Percentiles rank a stretch among this genome's conserved stretches.
phyloP scores from a whole-genome alignment of 2,797 vertebrate species.

The Siniperca undulata region DNA sequence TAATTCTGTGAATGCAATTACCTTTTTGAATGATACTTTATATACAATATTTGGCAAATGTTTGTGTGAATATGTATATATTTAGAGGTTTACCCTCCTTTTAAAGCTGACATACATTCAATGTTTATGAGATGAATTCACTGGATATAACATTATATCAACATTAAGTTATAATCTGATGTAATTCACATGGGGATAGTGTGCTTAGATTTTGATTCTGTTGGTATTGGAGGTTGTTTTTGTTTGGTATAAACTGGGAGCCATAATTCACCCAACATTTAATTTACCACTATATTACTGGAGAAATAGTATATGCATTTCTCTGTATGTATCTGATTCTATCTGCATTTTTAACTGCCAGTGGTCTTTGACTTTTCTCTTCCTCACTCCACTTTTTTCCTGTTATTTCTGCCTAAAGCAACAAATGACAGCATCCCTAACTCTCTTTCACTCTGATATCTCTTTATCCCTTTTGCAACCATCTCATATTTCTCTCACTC shows the following conservation, averaged over 20 bases:
- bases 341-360: conserved; percentile 17
- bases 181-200: not conserved
- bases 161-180: not conserved
- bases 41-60: conserved; percentile 18
- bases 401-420: conserved; percentile 39
- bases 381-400: not conserved
- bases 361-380: not conserved
- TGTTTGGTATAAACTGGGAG: not conserved
- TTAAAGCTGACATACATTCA: not conserved
- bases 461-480: conserved; percentile 44
- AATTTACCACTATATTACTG: not conserved
- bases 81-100: conserved; percentile 11
- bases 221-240: not conserved
- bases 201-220: not conserved
- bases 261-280: not conserved
- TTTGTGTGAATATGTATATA: conserved; percentile 4
- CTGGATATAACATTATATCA: not conserved
- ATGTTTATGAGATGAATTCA: not conserved
- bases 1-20: conserved; percentile 57
- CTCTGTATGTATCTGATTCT: not conserved
- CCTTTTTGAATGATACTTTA: conserved; percentile 41
- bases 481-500: conserved; percentile 50
- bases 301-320: not conserved
- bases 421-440: conserved; percentile 39
- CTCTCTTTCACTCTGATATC: conserved; percentile 46